Conservation (phyloP, 2,113 vertebrate species). For the Thinocorus orbignyianus region DNA sequence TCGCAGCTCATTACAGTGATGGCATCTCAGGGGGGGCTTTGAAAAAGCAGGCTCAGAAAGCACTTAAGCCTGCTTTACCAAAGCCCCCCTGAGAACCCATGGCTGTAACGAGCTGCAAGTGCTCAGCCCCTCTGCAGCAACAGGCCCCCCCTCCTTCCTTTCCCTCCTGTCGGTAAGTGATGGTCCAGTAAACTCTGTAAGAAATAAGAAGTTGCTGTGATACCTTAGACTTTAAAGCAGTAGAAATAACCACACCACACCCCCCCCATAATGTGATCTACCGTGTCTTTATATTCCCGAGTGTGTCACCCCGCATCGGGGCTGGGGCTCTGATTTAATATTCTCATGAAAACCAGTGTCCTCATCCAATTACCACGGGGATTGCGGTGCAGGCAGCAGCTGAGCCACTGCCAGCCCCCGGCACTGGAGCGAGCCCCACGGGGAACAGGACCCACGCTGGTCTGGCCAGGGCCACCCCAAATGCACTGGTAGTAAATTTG, state of each 20-base stretch:
- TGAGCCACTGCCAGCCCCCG: neutral
- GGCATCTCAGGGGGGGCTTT: neutral
- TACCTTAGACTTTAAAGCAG: constrained; percentile 49
- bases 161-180: neutral
- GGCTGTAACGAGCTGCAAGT: accelerated
- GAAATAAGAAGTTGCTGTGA: constrained; percentile 30
- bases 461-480: neutral
- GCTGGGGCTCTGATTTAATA: constrained; percentile 71
- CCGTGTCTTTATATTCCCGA: constrained; percentile 53
- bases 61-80: neutral
- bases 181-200: neutral
- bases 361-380: constrained; percentile 78
- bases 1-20: neutral
- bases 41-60: neutral
- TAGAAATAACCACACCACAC: neutral
- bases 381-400: constrained; percentile 71
- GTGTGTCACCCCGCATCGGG: constrained; percentile 16
- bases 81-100: neutral
- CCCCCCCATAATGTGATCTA: constrained; percentile 5
- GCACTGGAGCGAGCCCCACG: neutral
- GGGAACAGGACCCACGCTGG: neutral
- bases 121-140: neutral
- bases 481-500: neutral
- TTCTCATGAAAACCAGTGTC: constrained; percentile 64
- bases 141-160: neutral